Evolutionary conservation across 2,888 invertebrate species (phyloP).

Genomic region (Apotomis capreana): DNA sequence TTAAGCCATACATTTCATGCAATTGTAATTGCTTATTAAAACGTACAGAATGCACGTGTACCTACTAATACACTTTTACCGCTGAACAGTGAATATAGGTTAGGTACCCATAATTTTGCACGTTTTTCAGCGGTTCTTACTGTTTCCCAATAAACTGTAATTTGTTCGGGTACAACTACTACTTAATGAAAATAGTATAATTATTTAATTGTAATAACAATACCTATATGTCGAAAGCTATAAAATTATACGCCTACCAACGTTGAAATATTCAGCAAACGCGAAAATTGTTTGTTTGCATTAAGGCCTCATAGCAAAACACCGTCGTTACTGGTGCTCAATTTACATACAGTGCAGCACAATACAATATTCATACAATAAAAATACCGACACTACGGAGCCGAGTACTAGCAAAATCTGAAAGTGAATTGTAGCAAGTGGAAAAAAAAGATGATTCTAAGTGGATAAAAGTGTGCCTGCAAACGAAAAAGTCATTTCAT

Average conservation of each 20-base stretch:
- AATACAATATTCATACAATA: conserved; percentile 63
- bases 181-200: no score
- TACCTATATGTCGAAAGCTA: no score
- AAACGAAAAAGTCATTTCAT: conserved; percentile 83
- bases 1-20: no score
- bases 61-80: no score
- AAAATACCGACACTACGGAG: conserved; percentile 68
- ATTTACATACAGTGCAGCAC: conserved; percentile 22
- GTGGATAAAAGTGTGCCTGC: conserved; percentile 82
- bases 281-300: not conserved
- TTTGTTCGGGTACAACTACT: no score
- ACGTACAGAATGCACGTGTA: no score
- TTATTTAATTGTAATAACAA: no score
- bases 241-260: not conserved
- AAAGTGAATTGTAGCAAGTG: conserved; percentile 82
- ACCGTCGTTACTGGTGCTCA: not conserved
- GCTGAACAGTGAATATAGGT: no score
- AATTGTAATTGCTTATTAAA: no score
- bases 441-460: conserved; percentile 81
- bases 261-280: not conserved
- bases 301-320: conserved; percentile 3
- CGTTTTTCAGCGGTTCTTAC: no score
- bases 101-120: no score
- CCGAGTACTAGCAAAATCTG: conserved; percentile 71
- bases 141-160: no score